Base-by-base conservation (phyloP, 2,797 vertebrate species). In the Eremophila alpestris region DNA sequence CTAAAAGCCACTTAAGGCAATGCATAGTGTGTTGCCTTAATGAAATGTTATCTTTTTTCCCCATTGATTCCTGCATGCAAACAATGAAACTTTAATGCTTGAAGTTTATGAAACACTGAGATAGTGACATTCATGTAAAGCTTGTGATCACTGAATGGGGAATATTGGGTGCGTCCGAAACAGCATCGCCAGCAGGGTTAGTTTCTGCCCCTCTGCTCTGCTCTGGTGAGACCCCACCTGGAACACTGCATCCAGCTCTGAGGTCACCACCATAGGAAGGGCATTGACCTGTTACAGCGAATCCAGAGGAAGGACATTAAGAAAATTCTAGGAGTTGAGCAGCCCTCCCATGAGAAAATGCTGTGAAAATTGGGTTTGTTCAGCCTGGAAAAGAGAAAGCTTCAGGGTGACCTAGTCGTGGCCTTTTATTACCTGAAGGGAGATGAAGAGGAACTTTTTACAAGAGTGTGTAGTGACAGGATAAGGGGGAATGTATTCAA, bases 391-490 rank as follows among this genome's bases (percentile, higher is more conserved):
- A 26, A 65, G n/a, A 40, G n/a, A 73, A 65, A 11, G 4, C 45
- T 51, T 65, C 13, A 43, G 19, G 16, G 9, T 38, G 32, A 51
- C 16, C 27, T 64, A 32, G 21, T 8, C 56, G 19, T 58, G 23
- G 16, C 23, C n/a, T 80, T n/a, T 64, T 49, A 52, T 41, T 65
- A 38, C n/a, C 32, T 38, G 20, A 65, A 71, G 45, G 16, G 45
- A 71, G 36, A 64, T 0, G 1, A 63, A n/a, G 26, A 43, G 19
- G 13, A 27, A 13, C 16, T 65, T 58, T 24, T 29, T 51, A 38
- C n/a, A 18, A 21, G 67, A 38, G 16, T 0, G 0, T 29, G 9
- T 51, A 43, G 51, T 38, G n/a, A 24, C 17, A 45, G 52, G 11
- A 7, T 38, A 26, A n/a, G 38, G 14, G 20, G 29, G 4, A 51